Evolutionary conservation across 1,140 invertebrate genomes (phyloP), one percentile per base, ranked within the genome.

Genomic region (Prorops nasuta): DNA sequence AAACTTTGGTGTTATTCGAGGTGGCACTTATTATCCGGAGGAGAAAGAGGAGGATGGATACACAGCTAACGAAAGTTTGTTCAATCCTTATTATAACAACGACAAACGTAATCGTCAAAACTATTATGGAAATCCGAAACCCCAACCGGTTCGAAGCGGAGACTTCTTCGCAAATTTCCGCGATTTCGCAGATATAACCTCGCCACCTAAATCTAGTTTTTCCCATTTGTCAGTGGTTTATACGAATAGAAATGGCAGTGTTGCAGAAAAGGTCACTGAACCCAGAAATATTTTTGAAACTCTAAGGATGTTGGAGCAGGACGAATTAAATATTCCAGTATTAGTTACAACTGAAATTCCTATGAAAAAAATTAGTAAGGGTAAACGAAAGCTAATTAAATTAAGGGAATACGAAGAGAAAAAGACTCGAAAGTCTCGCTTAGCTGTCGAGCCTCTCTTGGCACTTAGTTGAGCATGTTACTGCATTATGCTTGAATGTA

Each of bases 121-220:
- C 36, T 79, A 83, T n/a, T 81, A 73, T 43, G 74, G 71, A 40
- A 79, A 80, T 28, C 76, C 79, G 1, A 79, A 79, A 52, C 74
- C 77, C 0, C 67, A 78, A 42, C 67, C 76, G 9, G 46, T 74
- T 3, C 60, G 72, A 0, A 66, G 63, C 19, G 73, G 72, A 0
- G 74, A 77, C 20, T 71, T 78, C 63, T 93, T 93, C 60, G 88
- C 89, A 3, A 91, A 92, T 63, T 93, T 93, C 76, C 82, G 89
- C 51, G 91, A 93, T 62, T 93, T 93, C 63, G 90, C 91, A 1
- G 91, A 93, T 58, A 91, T 92, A 19, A 92, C 90, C 32, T 85
- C 88, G 6, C 89, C 88, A 9, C 83, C 88, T 0, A 88, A 89
- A 63, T 83, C 88, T 1, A 87, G 88, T 3, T 92, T 87, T 66